Conservation (phyloP, 2,113 vertebrate genomes). For the Albula glossodonta region DNA sequence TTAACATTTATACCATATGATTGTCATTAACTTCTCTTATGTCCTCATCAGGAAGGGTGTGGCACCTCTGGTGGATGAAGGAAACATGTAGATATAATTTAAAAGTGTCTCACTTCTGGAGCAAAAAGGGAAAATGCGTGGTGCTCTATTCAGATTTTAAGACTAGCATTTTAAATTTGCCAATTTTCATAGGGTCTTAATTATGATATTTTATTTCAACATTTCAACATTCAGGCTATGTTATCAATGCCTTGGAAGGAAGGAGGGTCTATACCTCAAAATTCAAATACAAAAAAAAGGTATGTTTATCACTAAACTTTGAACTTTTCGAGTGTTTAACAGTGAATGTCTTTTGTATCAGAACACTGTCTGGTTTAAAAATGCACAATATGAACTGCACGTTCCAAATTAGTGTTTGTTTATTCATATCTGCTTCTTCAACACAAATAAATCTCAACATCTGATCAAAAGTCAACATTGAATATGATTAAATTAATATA, state of each 20-base stretch:
- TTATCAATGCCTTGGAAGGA: too few relatives aligned
- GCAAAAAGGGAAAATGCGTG: neutral
- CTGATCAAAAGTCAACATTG: neutral
- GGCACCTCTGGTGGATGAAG: conserved; percentile 10
- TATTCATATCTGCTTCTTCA: neutral
- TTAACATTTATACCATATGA: conserved; percentile 24
- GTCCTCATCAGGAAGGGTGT: conserved; percentile 21
- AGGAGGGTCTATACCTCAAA: too few relatives aligned
- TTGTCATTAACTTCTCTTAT: conserved; percentile 24
- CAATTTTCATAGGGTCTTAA: neutral
- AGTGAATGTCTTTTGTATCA: neutral
- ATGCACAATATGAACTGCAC: neutral
- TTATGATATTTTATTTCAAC: too few relatives aligned
- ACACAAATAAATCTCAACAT: neutral
- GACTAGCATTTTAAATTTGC: too few relatives aligned
- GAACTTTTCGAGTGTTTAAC: neutral
- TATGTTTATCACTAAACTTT: neutral
- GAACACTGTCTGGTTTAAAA: neutral
- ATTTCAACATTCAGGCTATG: too few relatives aligned
- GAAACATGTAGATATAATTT: neutral
- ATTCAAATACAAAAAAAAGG: neutral
- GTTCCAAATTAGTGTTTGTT: neutral
- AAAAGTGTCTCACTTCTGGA: neutral
- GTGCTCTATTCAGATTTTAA: neutral
- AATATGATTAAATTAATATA: neutral